Evolutionary conservation across 2,797 vertebrate species (phyloP), one percentile per base, ranked within the genome.

Genomic region (Myotis findleyi): DNA sequence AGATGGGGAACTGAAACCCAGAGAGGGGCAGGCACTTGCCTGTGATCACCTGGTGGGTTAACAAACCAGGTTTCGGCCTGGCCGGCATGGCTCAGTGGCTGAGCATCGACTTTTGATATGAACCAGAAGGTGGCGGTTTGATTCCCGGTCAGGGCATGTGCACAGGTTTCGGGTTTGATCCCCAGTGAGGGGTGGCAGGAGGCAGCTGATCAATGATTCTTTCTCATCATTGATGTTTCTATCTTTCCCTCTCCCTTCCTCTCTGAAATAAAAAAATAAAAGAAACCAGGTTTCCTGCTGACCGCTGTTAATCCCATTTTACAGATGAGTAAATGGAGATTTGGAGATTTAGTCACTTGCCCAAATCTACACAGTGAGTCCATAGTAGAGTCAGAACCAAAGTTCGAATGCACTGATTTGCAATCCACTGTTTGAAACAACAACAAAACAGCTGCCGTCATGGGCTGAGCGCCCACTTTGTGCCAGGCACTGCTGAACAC

Each of bases 321-420:
- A 87, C 23, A 87, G 91, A 82, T 53, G 87, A 87, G 18, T 64
- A 87, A 82, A 66, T 23, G 77, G 73, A 92, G 68, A 87, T 66
- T 89, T 76, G 33, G 41, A 86, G 75, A 68, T 71, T 59, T 44
- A 73, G 68, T 81, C 36, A 7, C 55, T 93, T 81, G 68, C 9
- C 44, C 77, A 89, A 14, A n/a, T 75, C 64, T 53, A 25, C 41
- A 36, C 4, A n/a, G 69, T 17, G 41, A 87, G 18, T 44, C 36
- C 64, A 38, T 1, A 73, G 77, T 64, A 93, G 91, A 86, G 23
- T 64, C 87, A 86, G 83, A 89, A 69, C 8, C 13, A 38, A 68
- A 69, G 47, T 53, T 14, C 47, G 51, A 89, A 44, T 4, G 23
- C 71, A 75, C 59, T 25, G 68, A 76, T 88, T 86, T 88, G 59